Conservation (phyloP, 2,113 vertebrate species). For the Gnathonemus longibarbis region DNA sequence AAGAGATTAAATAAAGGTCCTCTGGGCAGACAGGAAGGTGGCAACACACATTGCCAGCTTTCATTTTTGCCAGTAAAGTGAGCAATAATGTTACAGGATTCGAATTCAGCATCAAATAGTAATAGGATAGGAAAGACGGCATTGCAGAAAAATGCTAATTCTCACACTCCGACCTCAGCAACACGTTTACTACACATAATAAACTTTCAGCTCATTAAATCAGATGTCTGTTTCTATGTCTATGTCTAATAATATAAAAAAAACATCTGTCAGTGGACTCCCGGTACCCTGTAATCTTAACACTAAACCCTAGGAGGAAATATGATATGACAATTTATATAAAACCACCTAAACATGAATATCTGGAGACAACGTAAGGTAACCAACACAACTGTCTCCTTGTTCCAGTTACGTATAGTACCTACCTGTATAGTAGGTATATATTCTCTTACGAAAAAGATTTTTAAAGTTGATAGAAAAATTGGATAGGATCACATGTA, state of each 20-base stretch:
- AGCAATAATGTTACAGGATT: slow-evolving; percentile 22
- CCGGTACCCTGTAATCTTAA: not conserved
- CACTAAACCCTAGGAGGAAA: not conserved
- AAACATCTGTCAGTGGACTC: not conserved
- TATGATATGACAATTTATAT: not conserved
- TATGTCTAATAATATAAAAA: not conserved
- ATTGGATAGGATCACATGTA: not conserved
- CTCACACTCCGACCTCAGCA: slow-evolving; percentile 44
- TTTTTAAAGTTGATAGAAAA: not conserved
- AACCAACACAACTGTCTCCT: not conserved
- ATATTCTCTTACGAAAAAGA: not conserved
- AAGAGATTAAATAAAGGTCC: slow-evolving; percentile 31
- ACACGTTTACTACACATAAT: slow-evolving; percentile 51
- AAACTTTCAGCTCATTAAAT: slow-evolving; percentile 53
- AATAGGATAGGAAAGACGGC: not conserved
- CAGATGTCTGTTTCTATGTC: slow-evolving; percentile 9
- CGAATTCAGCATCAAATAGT: slow-evolving; percentile 7
- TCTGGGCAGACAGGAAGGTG: slow-evolving; percentile 18
- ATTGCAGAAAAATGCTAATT: slow-evolving; percentile 38
- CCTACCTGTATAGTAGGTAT: not conserved
- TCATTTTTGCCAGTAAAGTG: slow-evolving; percentile 26
- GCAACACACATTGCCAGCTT: slow-evolving; percentile 8
- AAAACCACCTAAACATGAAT: not conserved
- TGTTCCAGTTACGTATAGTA: not conserved
- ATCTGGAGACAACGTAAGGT: not conserved